Percentiles rank a stretch among this genome's conserved stretches.
Evolutionary conservation across 2,888 invertebrate species (phyloP).

Genomic region (Brachynemurus nebulosus): DNA sequence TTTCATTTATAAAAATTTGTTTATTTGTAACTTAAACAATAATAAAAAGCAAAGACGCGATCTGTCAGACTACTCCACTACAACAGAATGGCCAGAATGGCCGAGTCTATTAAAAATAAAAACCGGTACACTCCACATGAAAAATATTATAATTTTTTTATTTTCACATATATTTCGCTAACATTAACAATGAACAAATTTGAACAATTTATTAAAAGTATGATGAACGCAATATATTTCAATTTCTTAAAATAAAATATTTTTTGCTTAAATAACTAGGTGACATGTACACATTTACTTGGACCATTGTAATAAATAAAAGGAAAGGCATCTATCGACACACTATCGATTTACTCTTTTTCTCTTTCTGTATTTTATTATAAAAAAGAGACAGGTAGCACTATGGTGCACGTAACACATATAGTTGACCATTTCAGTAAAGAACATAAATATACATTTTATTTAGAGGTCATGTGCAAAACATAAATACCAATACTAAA

Average conservation of each 20-base stretch:
- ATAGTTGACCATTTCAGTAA: too few relatives aligned
- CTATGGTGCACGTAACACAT: too few relatives aligned
- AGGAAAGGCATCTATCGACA: neutral
- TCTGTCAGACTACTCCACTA: slow-evolving; percentile 8
- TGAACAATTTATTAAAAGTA: neutral
- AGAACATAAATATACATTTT: too few relatives aligned
- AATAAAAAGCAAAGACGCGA: slow-evolving; percentile 7
- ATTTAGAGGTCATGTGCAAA: too few relatives aligned
- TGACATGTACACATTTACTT: neutral
- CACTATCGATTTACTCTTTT: neutral
- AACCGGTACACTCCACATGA: slow-evolving; percentile 3
- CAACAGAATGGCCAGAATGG: slow-evolving; percentile 8
- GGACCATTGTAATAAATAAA: neutral
- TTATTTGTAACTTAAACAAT: neutral
- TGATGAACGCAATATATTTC: neutral
- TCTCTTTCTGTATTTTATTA: neutral
- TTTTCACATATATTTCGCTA: too few relatives aligned
- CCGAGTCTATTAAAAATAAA: neutral
- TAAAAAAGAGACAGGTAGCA: neutral
- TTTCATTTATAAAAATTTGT: neutral
- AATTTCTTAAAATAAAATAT: neutral
- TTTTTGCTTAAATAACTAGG: neutral
- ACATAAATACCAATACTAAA: too few relatives aligned
- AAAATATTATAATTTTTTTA: slow-evolving; percentile 3
- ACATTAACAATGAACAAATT: too few relatives aligned